Percentiles rank a stretch among this genome's conserved stretches.
Evolutionary conservation across 1,140 invertebrate species (phyloP).

Genomic region (Drosophila micromelanica): DNA sequence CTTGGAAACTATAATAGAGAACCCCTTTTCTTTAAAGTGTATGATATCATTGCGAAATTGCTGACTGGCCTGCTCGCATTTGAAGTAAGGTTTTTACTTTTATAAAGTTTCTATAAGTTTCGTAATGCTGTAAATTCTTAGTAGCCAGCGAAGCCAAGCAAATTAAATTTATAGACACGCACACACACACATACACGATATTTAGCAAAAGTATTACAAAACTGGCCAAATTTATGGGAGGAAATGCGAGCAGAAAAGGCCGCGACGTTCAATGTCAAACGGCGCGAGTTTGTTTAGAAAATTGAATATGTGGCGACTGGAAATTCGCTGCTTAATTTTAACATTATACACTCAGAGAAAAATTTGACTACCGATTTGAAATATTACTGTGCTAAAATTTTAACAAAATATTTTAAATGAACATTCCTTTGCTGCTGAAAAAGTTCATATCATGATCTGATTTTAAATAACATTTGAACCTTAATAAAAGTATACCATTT

Average conservation of each 20-base stretch:
- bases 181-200: background rate
- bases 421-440: too few species aligned
- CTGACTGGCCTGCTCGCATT: conserved; percentile 28
- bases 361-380: too few species aligned
- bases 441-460: too few species aligned
- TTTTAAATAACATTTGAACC: too few species aligned
- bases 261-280: conserved; percentile 68
- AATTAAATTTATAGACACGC: conserved; percentile 49
- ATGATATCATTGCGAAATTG: conserved; percentile 65
- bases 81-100: conserved; percentile 7
- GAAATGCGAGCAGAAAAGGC: conserved; percentile 51
- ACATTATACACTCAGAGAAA: conserved; percentile 5
- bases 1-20: background rate
- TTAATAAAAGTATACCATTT: too few species aligned
- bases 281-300: conserved; percentile 52
- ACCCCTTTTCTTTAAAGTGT: background rate
- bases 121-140: conserved; percentile 43
- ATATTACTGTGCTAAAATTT: too few species aligned
- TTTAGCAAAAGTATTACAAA: conserved; percentile 64
- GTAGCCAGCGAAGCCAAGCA: conserved; percentile 41
- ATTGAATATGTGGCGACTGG: conserved; percentile 43
- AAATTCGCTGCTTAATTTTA: conserved; percentile 6
- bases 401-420: too few species aligned
- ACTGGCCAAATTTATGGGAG: conserved; percentile 72
- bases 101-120: conserved; percentile 22